Percentiles rank a stretch among this genome's conserved stretches.
Conservation (phyloP, 2,113 vertebrate species). For the Aythya baeri region DNA sequence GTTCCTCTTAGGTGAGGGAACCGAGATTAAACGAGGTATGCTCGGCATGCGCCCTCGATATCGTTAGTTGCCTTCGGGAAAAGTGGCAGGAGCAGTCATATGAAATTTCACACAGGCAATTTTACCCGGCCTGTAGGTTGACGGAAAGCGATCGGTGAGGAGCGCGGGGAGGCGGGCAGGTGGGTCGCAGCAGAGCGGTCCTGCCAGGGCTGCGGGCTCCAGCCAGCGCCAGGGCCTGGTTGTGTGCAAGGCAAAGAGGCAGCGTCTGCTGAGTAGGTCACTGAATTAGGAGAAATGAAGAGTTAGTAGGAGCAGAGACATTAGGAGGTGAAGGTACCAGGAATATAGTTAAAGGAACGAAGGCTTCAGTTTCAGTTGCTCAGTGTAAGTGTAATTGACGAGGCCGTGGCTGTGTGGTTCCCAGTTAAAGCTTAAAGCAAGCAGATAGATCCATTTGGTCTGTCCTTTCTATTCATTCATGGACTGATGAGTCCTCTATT, state of each 20-base stretch:
- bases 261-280: neutral
- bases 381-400: neutral
- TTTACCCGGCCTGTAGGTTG: neutral
- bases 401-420: neutral
- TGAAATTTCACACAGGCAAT: fast-evolving
- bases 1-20: neutral
- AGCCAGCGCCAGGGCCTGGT: neutral
- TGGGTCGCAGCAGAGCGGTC: neutral
- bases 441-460: neutral
- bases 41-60: neutral
- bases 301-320: neutral
- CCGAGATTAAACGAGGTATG: neutral
- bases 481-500: neutral
- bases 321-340: neutral
- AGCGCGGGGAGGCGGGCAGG: neutral
- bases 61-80: neutral
- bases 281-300: neutral
- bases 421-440: neutral
- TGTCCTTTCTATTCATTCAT: neutral
- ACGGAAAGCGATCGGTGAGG: neutral
- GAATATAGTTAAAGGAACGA: neutral
- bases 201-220: neutral
- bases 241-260: neutral
- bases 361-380: neutral
- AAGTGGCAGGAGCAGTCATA: neutral